Base-by-base conservation (phyloP, 2,888 invertebrate genomes). In the Troilus luridus region DNA sequence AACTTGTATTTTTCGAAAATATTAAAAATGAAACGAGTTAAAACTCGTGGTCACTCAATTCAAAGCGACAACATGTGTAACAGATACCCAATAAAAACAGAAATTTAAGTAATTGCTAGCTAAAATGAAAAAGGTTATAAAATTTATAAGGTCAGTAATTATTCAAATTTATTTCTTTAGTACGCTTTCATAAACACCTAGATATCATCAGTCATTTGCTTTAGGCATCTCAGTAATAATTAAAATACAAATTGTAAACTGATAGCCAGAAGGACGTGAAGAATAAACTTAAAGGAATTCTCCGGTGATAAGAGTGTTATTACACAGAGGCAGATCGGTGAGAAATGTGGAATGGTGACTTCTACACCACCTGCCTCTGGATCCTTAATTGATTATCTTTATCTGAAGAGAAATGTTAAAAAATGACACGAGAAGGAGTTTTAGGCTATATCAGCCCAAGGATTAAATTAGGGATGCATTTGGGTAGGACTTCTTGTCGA, bases 381-480 rank as follows among this genome's bases (percentile, higher is more conserved):
- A 1, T 85, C 85, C 85, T 85, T 54, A 58, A 85, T 58, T 85
- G n/a, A 56, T 85, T 85, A 85, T 56, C 56, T 21, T 85, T 58
- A 85, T 54, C 54, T 54, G 0, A 10, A 3, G 85, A 14, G 21
- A 85, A 85, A 56, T n/a, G 56, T 85, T 12, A 85, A 12, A 3
- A 56, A 85, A 56, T n/a, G 54, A 85, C 85, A 85, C 85, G 56
- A 85, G 41, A 85, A 85, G 85, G 56, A 85, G 56, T 56, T 58
- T n/a, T 85, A n/a, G 21, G 56, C 56, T 85, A 85, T 85, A 85
- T 85, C 56, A 85, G 56, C 6, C 56, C 5, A 58, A 56, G 56
- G 85, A 85, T 85, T 85, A 85, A 56, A 58, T 85, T 85, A 85
- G n/a, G 85, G 56, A 85, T 54, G 56, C 56, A 85, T 85, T 85